Conservation (phyloP, 2,113 vertebrate genomes). For the Thalassarche chlororhynchos region DNA sequence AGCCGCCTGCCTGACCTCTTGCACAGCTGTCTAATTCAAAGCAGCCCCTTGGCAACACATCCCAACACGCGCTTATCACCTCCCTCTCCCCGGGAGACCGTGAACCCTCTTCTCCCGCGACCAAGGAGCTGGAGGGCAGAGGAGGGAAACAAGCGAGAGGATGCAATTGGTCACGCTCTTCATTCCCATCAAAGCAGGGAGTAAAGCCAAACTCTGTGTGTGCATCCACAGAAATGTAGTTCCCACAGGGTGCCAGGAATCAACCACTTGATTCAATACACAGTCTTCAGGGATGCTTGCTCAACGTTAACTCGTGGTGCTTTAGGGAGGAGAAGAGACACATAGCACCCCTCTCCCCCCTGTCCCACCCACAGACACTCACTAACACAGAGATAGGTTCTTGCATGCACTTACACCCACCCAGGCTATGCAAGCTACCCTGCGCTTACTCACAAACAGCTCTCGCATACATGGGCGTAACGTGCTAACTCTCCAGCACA, state of each 20-base stretch:
- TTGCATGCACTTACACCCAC: neutral
- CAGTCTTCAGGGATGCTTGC: neutral
- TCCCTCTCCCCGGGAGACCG: neutral
- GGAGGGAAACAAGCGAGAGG: neutral
- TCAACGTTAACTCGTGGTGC: neutral
- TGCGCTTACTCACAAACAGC: neutral
- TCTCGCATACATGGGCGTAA: fast-evolving
- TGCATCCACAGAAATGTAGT: neutral
- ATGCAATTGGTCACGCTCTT: neutral
- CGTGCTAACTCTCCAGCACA: neutral
- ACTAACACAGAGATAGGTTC: neutral
- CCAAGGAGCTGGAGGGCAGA: neutral
- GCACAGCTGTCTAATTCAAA: neutral
- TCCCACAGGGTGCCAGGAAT: neutral
- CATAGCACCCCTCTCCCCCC: neutral
- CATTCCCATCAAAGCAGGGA: neutral
- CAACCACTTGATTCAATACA: neutral
- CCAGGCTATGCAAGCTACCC: neutral
- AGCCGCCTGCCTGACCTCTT: neutral
- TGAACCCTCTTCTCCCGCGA: neutral
- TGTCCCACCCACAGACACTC: neutral
- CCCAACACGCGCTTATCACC: neutral
- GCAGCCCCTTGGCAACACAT: neutral
- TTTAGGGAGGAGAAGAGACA: neutral
- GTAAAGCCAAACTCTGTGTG: neutral